Evolutionary conservation across 2,888 invertebrate species (phyloP).

Genomic region (Ornithoptera priamus): DNA sequence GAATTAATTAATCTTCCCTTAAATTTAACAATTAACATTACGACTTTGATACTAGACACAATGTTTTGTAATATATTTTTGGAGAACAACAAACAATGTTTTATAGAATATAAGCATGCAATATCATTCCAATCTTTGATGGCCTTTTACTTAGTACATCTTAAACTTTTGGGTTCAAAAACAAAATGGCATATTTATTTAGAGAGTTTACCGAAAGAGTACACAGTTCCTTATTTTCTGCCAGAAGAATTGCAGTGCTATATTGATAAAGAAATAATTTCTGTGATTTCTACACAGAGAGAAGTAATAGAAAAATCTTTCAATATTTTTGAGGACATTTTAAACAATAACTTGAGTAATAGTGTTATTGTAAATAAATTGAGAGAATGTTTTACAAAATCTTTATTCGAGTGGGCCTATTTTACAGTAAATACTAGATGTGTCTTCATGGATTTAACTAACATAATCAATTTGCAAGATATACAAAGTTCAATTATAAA

Average conservation of each 20-base stretch:
- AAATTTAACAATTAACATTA: slow-evolving; percentile 79
- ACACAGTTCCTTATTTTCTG: slow-evolving; percentile 85
- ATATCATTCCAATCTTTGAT: slow-evolving; percentile 86
- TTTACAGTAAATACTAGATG: slow-evolving; percentile 92
- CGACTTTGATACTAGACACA: slow-evolving; percentile 77
- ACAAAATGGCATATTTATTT: slow-evolving; percentile 84
- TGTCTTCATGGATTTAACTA: slow-evolving; percentile 84
- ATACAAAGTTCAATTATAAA: slow-evolving; percentile 59
- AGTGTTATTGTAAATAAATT: slow-evolving; percentile 63
- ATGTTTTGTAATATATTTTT: slow-evolving; percentile 74
- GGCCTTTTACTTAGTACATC: slow-evolving; percentile 85
- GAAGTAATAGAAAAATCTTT: slow-evolving; percentile 67
- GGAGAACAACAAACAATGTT: slow-evolving; percentile 67
- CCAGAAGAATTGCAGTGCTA: slow-evolving; percentile 72
- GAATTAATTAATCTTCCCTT: slow-evolving; percentile 82
- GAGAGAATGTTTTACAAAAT: slow-evolving; percentile 69
- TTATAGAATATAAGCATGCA: slow-evolving; percentile 54
- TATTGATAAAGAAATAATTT: slow-evolving; percentile 80
- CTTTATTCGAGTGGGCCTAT: slow-evolving; percentile 88
- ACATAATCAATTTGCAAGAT: slow-evolving; percentile 66
- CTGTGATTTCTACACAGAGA: slow-evolving; percentile 75
- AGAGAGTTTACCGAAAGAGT: slow-evolving; percentile 83
- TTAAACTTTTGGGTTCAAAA: slow-evolving; percentile 77
- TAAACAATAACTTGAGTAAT: slow-evolving; percentile 54
- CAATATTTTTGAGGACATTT: slow-evolving; percentile 68